phyloP scores from a whole-genome alignment of 2,113 vertebrate genomes.

The Apeltes quadracus region DNA sequence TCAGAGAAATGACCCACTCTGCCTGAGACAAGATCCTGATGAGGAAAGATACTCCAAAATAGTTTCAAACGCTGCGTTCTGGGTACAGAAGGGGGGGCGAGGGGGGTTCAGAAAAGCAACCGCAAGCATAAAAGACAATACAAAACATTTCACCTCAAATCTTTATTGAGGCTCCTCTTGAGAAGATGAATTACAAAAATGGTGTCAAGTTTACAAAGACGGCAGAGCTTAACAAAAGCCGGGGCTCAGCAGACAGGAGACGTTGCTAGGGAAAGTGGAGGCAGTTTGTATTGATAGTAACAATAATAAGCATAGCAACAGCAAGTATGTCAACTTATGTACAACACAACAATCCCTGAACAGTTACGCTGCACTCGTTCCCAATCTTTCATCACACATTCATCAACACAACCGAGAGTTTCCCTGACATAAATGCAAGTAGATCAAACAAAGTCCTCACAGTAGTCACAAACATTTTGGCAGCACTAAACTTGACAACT shows the following conservation, averaged over 20 bases:
- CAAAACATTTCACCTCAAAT: slow-evolving; percentile 61
- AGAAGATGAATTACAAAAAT: slow-evolving; percentile 66
- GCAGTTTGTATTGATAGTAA: slow-evolving; percentile 55
- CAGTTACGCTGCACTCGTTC: slow-evolving; percentile 70
- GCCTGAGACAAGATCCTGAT: slow-evolving; percentile 57
- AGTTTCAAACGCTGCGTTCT: slow-evolving; percentile 63
- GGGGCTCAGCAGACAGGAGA: slow-evolving; percentile 55
- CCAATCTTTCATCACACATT: slow-evolving; percentile 34
- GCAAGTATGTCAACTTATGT: slow-evolving; percentile 61
- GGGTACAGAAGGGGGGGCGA: slow-evolving; percentile 17
- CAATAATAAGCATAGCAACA: slow-evolving; percentile 41
- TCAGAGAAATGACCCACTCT: slow-evolving; percentile 62
- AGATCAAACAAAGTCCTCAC: slow-evolving; percentile 43
- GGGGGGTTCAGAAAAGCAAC: background rate
- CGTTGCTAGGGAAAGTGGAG: slow-evolving; percentile 43
- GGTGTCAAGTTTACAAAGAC: slow-evolving; percentile 69
- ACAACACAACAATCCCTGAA: slow-evolving; percentile 80
- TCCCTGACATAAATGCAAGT: slow-evolving; percentile 64
- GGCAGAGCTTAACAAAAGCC: slow-evolving; percentile 63
- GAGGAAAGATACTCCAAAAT: slow-evolving; percentile 60
- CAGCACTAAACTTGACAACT: slow-evolving; percentile 6
- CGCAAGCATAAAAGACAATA: slow-evolving; percentile 14
- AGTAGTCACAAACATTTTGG: slow-evolving; percentile 41
- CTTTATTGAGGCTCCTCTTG: slow-evolving; percentile 73
- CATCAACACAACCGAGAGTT: slow-evolving; percentile 21